Evolutionary conservation across 2,797 vertebrate genomes (phyloP).

Genomic region (Gobionotothen gibberifrons): DNA sequence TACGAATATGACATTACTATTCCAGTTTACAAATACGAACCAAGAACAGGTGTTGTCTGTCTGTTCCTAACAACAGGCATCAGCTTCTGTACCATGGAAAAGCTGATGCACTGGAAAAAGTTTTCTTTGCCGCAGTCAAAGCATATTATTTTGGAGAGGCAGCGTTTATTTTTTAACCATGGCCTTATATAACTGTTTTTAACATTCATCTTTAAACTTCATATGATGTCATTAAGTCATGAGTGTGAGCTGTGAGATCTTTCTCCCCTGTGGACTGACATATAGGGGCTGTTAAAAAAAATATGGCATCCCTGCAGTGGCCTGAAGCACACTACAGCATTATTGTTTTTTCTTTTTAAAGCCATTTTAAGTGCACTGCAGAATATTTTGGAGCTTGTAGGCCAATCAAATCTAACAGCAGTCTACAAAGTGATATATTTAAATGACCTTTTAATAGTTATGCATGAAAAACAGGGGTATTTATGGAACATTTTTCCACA

Average conservation of each 20-base stretch:
- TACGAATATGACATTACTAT: slow-evolving; percentile 45
- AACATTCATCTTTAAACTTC: slow-evolving; percentile 32
- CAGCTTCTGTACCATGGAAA: slow-evolving; percentile 66
- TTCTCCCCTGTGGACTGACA: not conserved
- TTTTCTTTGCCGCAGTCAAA: slow-evolving; percentile 52
- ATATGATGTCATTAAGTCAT: slow-evolving; percentile 15
- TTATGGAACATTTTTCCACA: slow-evolving; percentile 84
- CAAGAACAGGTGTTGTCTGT: slow-evolving; percentile 75
- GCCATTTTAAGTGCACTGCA: slow-evolving; percentile 25
- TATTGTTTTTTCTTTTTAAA: slow-evolving; percentile 22
- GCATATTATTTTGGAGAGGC: slow-evolving; percentile 61
- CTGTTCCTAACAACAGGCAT: slow-evolving; percentile 62
- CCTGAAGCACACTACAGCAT: not conserved
- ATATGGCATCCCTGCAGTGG: slow-evolving; percentile 13
- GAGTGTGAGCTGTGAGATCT: slow-evolving; percentile 23
- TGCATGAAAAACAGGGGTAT: slow-evolving; percentile 80
- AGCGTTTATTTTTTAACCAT: slow-evolving; percentile 51
- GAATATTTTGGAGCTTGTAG: slow-evolving; percentile 23
- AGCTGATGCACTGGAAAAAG: slow-evolving; percentile 76
- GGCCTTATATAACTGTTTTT: slow-evolving; percentile 41
- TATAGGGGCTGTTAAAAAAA: not conserved
- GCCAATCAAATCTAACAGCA: slow-evolving; percentile 36
- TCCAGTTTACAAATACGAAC: slow-evolving; percentile 66
- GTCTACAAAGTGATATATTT: slow-evolving; percentile 63
- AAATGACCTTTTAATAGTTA: slow-evolving; percentile 71